Conservation (phyloP, 2,113 vertebrate species). For the Mixornis gularis region DNA sequence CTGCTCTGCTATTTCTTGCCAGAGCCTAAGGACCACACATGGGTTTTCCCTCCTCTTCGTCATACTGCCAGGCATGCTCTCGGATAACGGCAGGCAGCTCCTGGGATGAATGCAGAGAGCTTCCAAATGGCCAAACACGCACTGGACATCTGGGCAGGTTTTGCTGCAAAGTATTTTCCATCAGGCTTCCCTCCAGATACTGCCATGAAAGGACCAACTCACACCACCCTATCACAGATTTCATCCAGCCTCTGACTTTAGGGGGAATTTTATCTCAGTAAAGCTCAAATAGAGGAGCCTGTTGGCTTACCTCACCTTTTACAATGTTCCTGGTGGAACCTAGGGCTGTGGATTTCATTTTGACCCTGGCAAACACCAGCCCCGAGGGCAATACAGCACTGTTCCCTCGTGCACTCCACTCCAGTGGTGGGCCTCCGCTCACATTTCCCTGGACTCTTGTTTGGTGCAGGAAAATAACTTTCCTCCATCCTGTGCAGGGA, state of each 20-base stretch:
- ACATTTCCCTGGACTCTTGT: not conserved
- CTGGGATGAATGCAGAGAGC: not conserved
- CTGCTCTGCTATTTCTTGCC: conserved; percentile 52
- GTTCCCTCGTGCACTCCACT: not conserved
- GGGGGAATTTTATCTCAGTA: not conserved
- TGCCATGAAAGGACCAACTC: conserved; percentile 25
- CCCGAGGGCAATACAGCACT: not conserved
- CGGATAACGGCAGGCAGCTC: not conserved
- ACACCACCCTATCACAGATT: not conserved
- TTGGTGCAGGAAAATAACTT: not conserved
- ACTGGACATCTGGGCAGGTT: conserved; percentile 22
- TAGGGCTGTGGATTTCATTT: not conserved
- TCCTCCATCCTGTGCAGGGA: not conserved
- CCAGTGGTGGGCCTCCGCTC: not conserved
- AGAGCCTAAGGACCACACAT: conserved; percentile 45
- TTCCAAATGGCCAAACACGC: not conserved
- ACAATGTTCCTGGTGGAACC: not conserved
- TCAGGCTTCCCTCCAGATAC: conserved; percentile 28
- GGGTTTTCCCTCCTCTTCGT: conserved; percentile 17
- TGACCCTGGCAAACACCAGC: not conserved
- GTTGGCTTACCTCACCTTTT: not conserved
- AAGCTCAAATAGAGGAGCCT: not conserved
- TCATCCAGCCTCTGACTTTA: conserved; percentile 9
- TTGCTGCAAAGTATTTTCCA: conserved; percentile 39
- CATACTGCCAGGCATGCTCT: conserved; percentile 11